Evolutionary conservation across 2,797 vertebrate species (phyloP).

Genomic region (Acipenser oxyrinchus): DNA sequence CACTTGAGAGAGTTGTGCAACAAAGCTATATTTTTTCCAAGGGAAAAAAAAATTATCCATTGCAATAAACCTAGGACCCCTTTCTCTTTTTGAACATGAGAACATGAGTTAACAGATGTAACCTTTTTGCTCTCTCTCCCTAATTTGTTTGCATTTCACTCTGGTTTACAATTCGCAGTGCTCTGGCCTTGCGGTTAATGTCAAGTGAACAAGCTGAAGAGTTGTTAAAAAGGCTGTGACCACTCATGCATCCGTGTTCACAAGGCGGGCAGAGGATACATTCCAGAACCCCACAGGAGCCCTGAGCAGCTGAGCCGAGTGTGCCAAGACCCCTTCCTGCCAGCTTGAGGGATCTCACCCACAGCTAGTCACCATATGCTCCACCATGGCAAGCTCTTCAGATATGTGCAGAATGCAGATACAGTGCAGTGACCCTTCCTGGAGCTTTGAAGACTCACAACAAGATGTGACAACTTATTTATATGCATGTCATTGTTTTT

Average conservation of each 20-base stretch:
- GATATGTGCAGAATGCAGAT: not conserved
- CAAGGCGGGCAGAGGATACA: not conserved
- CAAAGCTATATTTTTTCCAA: not conserved
- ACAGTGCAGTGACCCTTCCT: not conserved
- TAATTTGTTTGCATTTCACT: conserved; percentile 66
- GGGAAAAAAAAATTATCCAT: not conserved
- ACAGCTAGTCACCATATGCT: conserved; percentile 35
- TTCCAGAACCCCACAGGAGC: not conserved
- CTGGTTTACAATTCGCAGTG: conserved; percentile 35
- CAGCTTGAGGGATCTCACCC: conserved; percentile 38
- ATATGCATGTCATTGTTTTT: no score
- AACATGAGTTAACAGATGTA: conserved; percentile 70
- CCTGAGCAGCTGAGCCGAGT: conserved; percentile 28
- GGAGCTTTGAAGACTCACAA: not conserved
- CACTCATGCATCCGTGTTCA: not conserved
- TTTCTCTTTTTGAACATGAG: conserved; percentile 28
- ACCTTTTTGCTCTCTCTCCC: conserved; percentile 62
- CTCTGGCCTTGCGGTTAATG: not conserved
- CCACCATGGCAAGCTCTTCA: not conserved
- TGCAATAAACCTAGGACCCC: not conserved
- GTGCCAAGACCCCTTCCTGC: conserved; percentile 26
- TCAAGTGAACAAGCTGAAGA: conserved; percentile 2
- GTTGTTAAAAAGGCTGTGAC: not conserved
- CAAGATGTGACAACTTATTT: no score
- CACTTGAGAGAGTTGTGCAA: conserved; percentile 7